phyloP scores from a whole-genome alignment of 2,888 invertebrate genomes.

The Carcina quercana region DNA sequence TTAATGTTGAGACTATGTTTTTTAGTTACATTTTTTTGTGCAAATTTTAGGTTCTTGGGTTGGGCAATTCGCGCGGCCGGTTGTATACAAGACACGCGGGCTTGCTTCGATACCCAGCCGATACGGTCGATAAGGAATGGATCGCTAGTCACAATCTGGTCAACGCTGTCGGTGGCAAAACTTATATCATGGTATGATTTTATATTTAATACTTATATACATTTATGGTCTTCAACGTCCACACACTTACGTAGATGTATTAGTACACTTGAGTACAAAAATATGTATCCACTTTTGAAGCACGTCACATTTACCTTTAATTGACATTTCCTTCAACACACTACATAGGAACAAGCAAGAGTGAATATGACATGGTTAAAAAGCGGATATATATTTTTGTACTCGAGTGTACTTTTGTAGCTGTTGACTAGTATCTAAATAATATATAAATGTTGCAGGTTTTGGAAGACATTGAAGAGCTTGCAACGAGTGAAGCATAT shows the following conservation, averaged over 20 bases:
- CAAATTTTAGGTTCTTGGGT: slow-evolving; percentile 75
- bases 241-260: too few relatives aligned
- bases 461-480: slow-evolving; percentile 83
- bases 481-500: slow-evolving; percentile 83
- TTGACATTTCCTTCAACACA: too few relatives aligned
- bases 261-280: too few relatives aligned
- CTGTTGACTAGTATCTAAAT: not conserved
- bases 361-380: too few relatives aligned
- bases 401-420: not conserved
- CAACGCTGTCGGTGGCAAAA: slow-evolving; percentile 86
- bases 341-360: too few relatives aligned
- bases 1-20: too few relatives aligned
- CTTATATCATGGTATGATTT: slow-evolving; percentile 78
- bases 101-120: slow-evolving; percentile 84
- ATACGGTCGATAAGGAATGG: slow-evolving; percentile 88
- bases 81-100: slow-evolving; percentile 86
- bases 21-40: not conserved
- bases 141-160: slow-evolving; percentile 83
- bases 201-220: not conserved
- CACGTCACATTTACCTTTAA: too few relatives aligned
- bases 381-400: too few relatives aligned
- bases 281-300: too few relatives aligned
- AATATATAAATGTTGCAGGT: slow-evolving; percentile 46
- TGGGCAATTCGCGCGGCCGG: slow-evolving; percentile 83
- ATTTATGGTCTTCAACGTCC: too few relatives aligned